Conservation (phyloP, 2,888 invertebrate genomes). For the Iselma pallidipennis region DNA sequence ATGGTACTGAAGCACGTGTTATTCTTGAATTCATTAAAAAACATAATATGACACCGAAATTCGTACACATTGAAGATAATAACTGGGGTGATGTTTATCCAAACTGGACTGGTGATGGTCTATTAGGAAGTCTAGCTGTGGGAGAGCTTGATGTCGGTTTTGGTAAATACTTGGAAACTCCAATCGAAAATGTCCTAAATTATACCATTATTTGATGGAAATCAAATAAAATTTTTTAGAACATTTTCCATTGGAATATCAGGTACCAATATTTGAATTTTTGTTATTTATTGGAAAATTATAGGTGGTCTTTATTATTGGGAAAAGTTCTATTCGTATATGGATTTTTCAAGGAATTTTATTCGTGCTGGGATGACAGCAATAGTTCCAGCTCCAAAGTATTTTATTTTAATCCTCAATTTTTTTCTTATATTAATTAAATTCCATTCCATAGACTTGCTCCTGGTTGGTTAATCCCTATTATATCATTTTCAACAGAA, state of each 20-base stretch:
- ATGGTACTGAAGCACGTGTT: constrained; percentile 61
- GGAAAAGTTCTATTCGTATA: constrained; percentile 61
- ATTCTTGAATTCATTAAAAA: constrained; percentile 57
- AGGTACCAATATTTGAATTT: too few species aligned
- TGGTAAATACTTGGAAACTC: constrained; percentile 53
- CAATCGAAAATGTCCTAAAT: too few species aligned
- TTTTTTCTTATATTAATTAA: not conserved
- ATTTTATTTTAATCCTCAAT: constrained; percentile 4
- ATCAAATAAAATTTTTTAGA: not conserved
- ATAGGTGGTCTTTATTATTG: constrained; percentile 61
- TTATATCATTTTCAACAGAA: constrained; percentile 62
- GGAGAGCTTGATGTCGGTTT: constrained; percentile 65
- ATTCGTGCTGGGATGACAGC: constrained; percentile 67
- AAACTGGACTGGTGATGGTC: constrained; percentile 66
- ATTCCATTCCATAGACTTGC: constrained; percentile 54
- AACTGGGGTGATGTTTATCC: constrained; percentile 69
- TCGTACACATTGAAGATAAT: constrained; percentile 58
- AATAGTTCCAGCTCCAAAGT: constrained; percentile 67
- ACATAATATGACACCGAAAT: constrained; percentile 54
- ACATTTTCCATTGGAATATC: not conserved
- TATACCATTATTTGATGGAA: too few species aligned
- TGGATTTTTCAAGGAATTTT: constrained; percentile 64
- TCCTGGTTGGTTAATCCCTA: constrained; percentile 65
- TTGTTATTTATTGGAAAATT: constrained; percentile 11
- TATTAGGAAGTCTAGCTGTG: constrained; percentile 63